Evolutionary conservation across 2,113 vertebrate species (phyloP), one percentile per base, ranked within the genome.

Genomic region (Cromileptes altivelis): DNA sequence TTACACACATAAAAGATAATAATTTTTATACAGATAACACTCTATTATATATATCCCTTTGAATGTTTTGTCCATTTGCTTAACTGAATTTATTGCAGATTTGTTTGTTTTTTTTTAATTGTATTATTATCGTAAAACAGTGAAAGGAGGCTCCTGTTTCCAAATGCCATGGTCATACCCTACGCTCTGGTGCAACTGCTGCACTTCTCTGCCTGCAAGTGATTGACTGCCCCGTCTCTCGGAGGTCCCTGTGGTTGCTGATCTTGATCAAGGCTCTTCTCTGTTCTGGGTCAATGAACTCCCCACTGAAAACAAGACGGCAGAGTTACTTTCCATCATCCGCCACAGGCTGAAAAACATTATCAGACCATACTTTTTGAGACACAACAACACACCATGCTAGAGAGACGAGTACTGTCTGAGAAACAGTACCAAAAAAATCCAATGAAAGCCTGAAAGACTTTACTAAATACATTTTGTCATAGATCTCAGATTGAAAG

Each of bases 281-380:
- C 14, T 52, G 30, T 64, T 64, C 15, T 13, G 47, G n/a, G 3
- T 25, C 49, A 42, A 52, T 64, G 45, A 75, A 64, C 49, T 25
- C 49, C n/a, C 49, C 21, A 12, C 73, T 75, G 21, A 56, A 76
- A 76, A 75, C 14, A 19, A 40, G 17, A 64, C 21, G 19, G 7
- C 49, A 23, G 18, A 50, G n/a, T 25, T 15, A 13, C 30, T 40
- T 50, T n/a, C 21, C 12, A 23, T 25, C 60, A 25, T 1, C 21
- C 3, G 10, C 27, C 45, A 23, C 19, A n/a, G 57, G 47, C 58
- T 52, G 27, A 63, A 37, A 63, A 23, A 18, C 55, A 13, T 60
- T 60, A 58, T 58, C 70, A 63, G 4, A 40, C 74, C 1, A 13
- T 14, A 52, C 1, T 19, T 18, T 63, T 53, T 23, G 4, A 40